Conservation (phyloP, 2,113 vertebrate genomes). For the Callithrix jacchus region DNA sequence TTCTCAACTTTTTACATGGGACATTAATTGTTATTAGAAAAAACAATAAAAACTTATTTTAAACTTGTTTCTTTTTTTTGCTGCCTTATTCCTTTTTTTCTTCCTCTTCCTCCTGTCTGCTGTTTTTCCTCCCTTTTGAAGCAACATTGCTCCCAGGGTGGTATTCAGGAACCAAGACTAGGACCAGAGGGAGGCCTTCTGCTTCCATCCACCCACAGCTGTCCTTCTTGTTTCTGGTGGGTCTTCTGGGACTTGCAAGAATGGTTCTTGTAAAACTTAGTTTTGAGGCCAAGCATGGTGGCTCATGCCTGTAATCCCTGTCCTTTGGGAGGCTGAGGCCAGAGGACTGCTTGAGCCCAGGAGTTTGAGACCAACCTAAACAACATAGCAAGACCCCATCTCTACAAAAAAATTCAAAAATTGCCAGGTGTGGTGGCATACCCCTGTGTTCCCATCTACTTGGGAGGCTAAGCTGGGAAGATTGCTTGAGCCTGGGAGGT, state of each 20-base stretch:
- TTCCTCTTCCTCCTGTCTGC: neutral
- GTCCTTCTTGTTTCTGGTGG: neutral
- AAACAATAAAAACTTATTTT: constrained; percentile 22
- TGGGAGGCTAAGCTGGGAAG: too few species aligned
- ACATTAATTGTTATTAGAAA: neutral
- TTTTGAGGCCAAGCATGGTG: too few species aligned
- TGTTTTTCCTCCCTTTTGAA: neutral
- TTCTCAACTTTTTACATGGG: neutral
- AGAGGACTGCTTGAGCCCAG: too few species aligned
- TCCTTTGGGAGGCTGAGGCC: too few species aligned
- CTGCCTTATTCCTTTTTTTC: neutral
- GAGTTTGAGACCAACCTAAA: too few species aligned
- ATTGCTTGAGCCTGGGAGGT: too few species aligned
- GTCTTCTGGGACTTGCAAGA: neutral
- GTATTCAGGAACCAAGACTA: neutral
- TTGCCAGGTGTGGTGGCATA: too few species aligned
- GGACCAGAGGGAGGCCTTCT: neutral
- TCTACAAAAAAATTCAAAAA: too few species aligned
- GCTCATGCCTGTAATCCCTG: too few species aligned
- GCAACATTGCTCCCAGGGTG: neutral
- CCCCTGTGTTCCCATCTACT: too few species aligned
- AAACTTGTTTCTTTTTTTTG: neutral
- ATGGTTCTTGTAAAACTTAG: neutral
- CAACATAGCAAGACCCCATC: too few species aligned
- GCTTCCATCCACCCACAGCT: neutral